Conservation (phyloP, 2,113 vertebrate genomes). For the Sebastes schlegelii region DNA sequence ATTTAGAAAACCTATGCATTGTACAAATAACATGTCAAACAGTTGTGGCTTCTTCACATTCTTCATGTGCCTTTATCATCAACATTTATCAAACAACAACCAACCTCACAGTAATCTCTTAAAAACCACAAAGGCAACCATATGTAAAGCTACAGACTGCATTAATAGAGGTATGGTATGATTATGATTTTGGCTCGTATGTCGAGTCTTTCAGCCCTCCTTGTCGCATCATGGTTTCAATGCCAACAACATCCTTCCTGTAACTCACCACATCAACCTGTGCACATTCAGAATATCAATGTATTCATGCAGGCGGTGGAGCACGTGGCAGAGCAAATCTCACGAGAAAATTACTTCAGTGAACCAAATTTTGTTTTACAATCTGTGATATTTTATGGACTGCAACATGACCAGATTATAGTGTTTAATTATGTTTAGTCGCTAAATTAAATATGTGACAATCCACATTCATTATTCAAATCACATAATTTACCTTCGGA, state of each 20-base stretch:
- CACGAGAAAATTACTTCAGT: constrained; percentile 31
- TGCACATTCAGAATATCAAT: constrained; percentile 63
- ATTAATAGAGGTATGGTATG: constrained; percentile 66
- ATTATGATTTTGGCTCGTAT: constrained; percentile 45
- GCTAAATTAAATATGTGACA: constrained; percentile 48
- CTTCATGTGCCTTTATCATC: constrained; percentile 34
- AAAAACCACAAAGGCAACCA: constrained; percentile 71
- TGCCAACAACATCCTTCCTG: constrained; percentile 15
- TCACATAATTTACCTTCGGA: constrained; percentile 46
- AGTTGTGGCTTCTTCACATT: constrained; percentile 63
- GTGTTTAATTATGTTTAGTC: constrained; percentile 27
- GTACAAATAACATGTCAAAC: constrained; percentile 44
- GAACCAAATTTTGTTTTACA: constrained; percentile 45
- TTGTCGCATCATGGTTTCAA: constrained; percentile 21
- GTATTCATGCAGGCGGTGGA: constrained; percentile 61
- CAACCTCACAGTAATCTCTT: constrained; percentile 51
- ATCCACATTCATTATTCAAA: constrained; percentile 52
- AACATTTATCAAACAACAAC: constrained; percentile 37
- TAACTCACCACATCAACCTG: constrained; percentile 32
- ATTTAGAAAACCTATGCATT: constrained; percentile 48
- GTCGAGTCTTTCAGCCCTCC: constrained; percentile 54
- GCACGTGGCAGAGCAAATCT: constrained; percentile 35
- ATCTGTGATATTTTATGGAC: constrained; percentile 50
- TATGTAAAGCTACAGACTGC: constrained; percentile 75
- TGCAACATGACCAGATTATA: constrained; percentile 41